Conservation (phyloP, 37 sponge, comb jelly and placozoan species). For the Halichondria panicea region DNA sequence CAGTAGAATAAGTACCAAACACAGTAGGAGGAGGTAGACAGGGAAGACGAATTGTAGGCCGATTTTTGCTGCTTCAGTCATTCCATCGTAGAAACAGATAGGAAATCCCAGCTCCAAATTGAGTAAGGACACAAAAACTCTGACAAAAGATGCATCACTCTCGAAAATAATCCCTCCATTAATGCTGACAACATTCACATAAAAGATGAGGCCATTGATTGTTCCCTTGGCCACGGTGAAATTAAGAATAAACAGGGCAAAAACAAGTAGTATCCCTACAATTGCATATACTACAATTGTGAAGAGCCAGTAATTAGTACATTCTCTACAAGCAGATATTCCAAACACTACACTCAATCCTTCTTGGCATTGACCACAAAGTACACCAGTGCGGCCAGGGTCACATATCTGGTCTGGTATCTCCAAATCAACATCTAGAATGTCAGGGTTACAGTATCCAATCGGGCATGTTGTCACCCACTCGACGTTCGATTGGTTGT, state of each 20-base stretch:
- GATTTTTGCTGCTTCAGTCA: constrained; percentile 47
- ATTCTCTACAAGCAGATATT: constrained; percentile 25
- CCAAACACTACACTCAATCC: constrained; percentile 56
- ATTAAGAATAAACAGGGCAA: constrained; percentile 44
- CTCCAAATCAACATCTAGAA: constrained; percentile 1
- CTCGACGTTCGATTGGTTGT: background rate
- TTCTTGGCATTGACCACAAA: constrained; percentile 53
- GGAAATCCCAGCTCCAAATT: constrained; percentile 63
- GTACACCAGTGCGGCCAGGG: constrained; percentile 37
- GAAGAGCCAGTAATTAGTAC: constrained; percentile 45
- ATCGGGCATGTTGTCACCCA: constrained; percentile 34
- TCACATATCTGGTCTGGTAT: constrained; percentile 20
- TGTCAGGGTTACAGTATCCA: constrained; percentile 9
- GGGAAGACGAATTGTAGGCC: constrained; percentile 63
- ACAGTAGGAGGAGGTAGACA: constrained; percentile 45
- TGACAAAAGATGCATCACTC: constrained; percentile 14
- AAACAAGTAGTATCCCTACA: constrained; percentile 32
- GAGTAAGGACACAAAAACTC: constrained; percentile 32
- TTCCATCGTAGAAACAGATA: constrained; percentile 70
- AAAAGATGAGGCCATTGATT: constrained; percentile 53
- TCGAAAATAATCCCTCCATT: constrained; percentile 27
- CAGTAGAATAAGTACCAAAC: constrained; percentile 15
- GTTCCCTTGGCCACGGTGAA: constrained; percentile 48
- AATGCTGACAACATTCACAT: constrained; percentile 47
- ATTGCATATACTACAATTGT: constrained; percentile 22